These are phyloP conservation scores for Catamblyrhynchus diadema DNA, from an alignment of 2,797 vertebrate species.

Conservation along the genomic window DNA sequence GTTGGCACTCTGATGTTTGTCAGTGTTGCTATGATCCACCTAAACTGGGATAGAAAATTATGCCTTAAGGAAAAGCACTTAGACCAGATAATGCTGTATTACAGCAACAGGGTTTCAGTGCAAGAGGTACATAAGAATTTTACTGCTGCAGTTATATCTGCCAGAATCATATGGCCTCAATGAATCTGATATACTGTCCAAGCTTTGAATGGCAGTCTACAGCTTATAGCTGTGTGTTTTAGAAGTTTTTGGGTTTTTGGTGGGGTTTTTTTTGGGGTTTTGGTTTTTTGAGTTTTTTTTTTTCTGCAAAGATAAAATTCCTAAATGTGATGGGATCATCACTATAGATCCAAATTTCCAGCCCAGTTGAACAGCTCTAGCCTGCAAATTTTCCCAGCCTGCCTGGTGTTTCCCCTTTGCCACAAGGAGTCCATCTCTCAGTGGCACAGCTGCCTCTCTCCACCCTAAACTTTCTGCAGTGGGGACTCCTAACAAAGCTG, in stretches of 20 bases:
- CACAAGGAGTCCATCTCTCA: accelerated
- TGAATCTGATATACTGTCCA: neutral
- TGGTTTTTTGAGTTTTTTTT: neutral
- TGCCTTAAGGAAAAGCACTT: neutral
- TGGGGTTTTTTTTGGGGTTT: neutral
- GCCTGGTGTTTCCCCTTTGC: neutral
- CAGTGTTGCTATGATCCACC: neutral
- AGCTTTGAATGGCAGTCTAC: neutral
- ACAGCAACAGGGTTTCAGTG: neutral
- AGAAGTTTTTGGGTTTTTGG: neutral
- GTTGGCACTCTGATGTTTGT: neutral
- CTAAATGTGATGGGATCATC: neutral
- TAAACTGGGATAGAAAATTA: neutral
- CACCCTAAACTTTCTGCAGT: neutral
- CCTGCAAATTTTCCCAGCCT: neutral
- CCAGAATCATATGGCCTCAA: neutral
- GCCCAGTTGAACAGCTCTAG: neutral
- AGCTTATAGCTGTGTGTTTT: neutral
- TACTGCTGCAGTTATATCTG: neutral
- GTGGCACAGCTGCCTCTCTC: neutral
- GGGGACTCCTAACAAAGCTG: neutral
- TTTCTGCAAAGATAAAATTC: neutral
- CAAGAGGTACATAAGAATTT: accelerated
- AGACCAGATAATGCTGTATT: neutral
- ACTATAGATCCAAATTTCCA: neutral